A percentile compares a stretch with the other conserved stretches of the same genome.
Evolutionary conservation across 2,888 invertebrate genomes (phyloP).

Genomic region (Cancer borealis): DNA sequence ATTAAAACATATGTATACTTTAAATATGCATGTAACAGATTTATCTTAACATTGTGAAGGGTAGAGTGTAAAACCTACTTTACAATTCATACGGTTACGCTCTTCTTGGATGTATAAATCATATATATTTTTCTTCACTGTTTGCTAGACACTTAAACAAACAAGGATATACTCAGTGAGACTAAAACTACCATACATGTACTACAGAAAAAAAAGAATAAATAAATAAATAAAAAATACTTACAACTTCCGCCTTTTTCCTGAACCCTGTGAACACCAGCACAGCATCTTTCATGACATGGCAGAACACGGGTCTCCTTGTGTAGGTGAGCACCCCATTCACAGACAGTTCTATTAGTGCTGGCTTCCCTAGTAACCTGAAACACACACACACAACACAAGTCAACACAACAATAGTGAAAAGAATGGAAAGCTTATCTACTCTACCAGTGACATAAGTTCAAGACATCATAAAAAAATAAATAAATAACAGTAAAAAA

Average conservation of each 20-base stretch:
- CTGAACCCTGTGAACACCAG: slow-evolving; percentile 96
- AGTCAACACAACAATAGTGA: background rate
- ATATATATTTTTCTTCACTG: background rate
- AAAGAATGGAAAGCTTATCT: background rate
- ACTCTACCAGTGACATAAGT: too few species aligned
- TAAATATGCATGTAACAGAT: background rate
- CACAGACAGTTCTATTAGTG: slow-evolving; percentile 68
- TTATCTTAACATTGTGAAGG: too few species aligned
- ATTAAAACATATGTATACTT: background rate
- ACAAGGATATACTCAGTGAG: background rate
- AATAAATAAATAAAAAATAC: slow-evolving; percentile 15
- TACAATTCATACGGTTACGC: too few species aligned
- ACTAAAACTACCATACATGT: too few species aligned
- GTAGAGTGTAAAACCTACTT: too few species aligned
- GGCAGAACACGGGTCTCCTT: slow-evolving; percentile 90
- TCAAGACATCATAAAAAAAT: too few species aligned
- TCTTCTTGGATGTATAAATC: too few species aligned
- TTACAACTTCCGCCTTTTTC: slow-evolving; percentile 93
- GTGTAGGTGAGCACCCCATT: slow-evolving; percentile 66
- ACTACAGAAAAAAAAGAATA: too few species aligned
- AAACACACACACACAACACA: background rate
- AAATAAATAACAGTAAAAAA: too few species aligned
- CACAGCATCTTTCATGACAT: slow-evolving; percentile 92
- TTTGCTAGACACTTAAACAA: background rate
- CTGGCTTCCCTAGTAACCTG: slow-evolving; percentile 76